Evolutionary conservation across 2,797 vertebrate genomes (phyloP), one percentile per base, ranked within the genome.

Genomic region (Etheostoma perlongum): DNA sequence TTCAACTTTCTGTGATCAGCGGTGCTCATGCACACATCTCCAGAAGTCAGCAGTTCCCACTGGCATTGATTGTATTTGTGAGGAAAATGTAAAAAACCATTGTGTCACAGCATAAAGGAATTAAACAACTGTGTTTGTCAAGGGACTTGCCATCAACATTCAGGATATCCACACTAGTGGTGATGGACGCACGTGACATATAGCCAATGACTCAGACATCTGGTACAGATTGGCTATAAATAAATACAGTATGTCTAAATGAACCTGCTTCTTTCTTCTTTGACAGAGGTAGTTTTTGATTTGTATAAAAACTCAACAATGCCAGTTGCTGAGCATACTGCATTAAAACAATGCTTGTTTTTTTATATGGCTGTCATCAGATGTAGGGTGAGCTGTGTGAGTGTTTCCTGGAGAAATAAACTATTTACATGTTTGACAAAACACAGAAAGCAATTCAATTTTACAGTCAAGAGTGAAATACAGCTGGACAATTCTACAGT

Each of bases 141-240:
- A 75, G 54, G 44, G 46, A 36, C 25, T 46, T 44, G 18, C 33
- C 5, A 11, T 58, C 52, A 57, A 67, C 33, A 75, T 25, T 49
- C 25, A 82, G 85, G 88, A 92, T 82, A 73, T 88, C 60, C 90
- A 82, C 84, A 79, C 66, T 79, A 85, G 46, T 67, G 81, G 60
- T 60, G 46, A 82, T 79, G 65, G 64, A 69, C 16, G 54, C 42
- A 69, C 58, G 76, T 82, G 55, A 83, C 68, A 64, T 59, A 75
- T 59, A 75, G 52, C 52, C 82, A 89, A 2, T 88, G 80, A 89
- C 61, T 79, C 80, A 89, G 66, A 91, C 90, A 79, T 92, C 8
- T 46, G 13, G 5, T 47, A 15, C n/a, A 46, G 27, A 57, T 14
- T 63, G 12, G 30, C 27, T 14, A 13, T 44, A 52, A 68, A 76